Conservation (phyloP, 2,113 vertebrate species). For the Oceanites oceanicus region DNA sequence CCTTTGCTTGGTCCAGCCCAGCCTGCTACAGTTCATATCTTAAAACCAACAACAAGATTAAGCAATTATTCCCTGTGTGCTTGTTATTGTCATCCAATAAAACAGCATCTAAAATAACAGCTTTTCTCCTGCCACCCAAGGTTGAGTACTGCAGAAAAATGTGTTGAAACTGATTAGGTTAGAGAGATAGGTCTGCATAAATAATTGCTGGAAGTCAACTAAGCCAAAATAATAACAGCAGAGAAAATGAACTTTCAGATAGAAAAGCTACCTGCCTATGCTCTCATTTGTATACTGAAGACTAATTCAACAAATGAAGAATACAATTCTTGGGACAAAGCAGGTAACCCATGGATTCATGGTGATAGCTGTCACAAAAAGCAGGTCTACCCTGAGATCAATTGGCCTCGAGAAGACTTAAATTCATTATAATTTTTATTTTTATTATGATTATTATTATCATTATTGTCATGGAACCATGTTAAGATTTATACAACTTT, state of each 20-base stretch:
- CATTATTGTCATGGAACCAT: conserved; percentile 1
- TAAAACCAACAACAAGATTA: conserved; percentile 23
- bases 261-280: not conserved
- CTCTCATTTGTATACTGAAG: not conserved
- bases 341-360: conserved; percentile 12
- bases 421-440: conserved; percentile 53
- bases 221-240: conserved; percentile 44
- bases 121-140: not conserved
- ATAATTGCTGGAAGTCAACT: conserved; percentile 42
- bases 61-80: not conserved
- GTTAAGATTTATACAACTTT: conserved; percentile 37
- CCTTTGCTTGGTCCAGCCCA: conserved; percentile 11
- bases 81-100: conserved; percentile 21
- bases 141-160: conserved; percentile 30
- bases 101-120: not conserved
- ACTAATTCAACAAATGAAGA: conserved; percentile 6
- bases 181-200: conserved; percentile 29
- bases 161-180: not conserved
- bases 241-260: conserved; percentile 19
- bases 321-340: not conserved
- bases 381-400: conserved; percentile 15
- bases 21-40: conserved; percentile 1
- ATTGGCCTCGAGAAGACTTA: conserved; percentile 26
- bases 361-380: not conserved
- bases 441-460: conserved; percentile 36